Evolutionary conservation across 2,113 vertebrate genomes (phyloP).

Genomic region (Tupaia tana): DNA sequence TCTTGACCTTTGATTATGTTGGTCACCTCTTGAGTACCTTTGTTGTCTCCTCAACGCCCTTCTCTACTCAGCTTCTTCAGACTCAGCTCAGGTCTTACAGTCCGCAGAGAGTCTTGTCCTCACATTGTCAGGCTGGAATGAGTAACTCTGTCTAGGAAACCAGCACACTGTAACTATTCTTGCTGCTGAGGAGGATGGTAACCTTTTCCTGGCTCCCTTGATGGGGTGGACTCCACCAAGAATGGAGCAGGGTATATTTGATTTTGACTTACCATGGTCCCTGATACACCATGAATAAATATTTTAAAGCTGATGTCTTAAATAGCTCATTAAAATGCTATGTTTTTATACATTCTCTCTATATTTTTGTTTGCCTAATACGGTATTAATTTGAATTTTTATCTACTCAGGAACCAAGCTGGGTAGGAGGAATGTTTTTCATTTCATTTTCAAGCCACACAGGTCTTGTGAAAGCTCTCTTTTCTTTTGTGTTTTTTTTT

Average conservation of each 20-base stretch:
- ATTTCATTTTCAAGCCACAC: slow-evolving; percentile 2
- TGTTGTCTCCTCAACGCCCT: too few relatives aligned
- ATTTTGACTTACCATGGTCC: not conserved
- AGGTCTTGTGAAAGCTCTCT: not conserved
- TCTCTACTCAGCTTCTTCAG: not conserved
- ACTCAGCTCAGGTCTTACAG: not conserved
- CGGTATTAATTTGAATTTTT: not conserved
- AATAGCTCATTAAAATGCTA: not conserved
- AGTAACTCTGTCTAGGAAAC: not conserved
- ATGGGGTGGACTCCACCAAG: not conserved
- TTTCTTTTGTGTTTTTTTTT: not conserved
- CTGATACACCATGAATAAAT: not conserved
- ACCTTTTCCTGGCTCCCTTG: not conserved
- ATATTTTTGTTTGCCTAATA: not conserved
- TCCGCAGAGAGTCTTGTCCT: not conserved
- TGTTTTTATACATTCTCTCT: not conserved
- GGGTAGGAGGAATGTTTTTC: not conserved
- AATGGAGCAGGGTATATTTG: not conserved
- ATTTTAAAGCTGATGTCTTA: slow-evolving; percentile 8
- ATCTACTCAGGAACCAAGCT: not conserved
- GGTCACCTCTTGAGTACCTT: not conserved
- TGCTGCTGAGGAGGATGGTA: not conserved
- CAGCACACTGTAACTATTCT: not conserved
- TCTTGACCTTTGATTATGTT: accelerated
- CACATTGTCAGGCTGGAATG: not conserved